Percentiles rank a stretch among this genome's conserved stretches.
phyloP scores from a whole-genome alignment of 2,113 vertebrate genomes.

The Otis tarda region DNA sequence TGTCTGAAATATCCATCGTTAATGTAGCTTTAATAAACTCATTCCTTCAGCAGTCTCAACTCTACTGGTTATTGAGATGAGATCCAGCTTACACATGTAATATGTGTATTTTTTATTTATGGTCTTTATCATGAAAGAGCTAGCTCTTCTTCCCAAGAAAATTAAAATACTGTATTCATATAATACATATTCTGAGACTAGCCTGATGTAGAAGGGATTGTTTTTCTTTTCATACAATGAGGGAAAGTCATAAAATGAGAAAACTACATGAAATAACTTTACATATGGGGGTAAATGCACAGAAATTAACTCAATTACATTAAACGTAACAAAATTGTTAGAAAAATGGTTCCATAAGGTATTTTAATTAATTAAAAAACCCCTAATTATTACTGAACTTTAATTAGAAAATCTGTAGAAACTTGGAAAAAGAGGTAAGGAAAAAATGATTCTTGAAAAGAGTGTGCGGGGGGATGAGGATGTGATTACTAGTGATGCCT shows the following conservation, averaged over 20 bases:
- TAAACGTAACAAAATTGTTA: slow-evolving; percentile 34
- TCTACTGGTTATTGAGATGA: slow-evolving; percentile 13
- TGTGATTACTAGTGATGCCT: slow-evolving; percentile 23
- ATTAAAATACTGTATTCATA: slow-evolving; percentile 22
- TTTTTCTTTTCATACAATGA: not conserved
- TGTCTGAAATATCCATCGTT: not conserved
- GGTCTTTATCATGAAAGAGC: slow-evolving; percentile 33
- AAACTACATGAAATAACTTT: slow-evolving; percentile 46
- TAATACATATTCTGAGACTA: not conserved
- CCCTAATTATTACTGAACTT: slow-evolving; percentile 34
- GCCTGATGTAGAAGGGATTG: not conserved
- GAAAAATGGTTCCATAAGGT: slow-evolving; percentile 1
- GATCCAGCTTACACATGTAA: slow-evolving; percentile 8
- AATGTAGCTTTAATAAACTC: slow-evolving; percentile 9
- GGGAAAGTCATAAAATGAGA: slow-evolving; percentile 18
- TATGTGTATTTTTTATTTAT: slow-evolving; percentile 23
- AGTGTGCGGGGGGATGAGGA: slow-evolving; percentile 13
- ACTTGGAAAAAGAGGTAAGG: not conserved
- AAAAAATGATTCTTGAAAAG: slow-evolving; percentile 16
- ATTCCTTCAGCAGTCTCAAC: slow-evolving; percentile 1
- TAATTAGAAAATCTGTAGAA: slow-evolving; percentile 66
- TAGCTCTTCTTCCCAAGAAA: slow-evolving; percentile 4
- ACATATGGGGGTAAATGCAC: slow-evolving; percentile 1
- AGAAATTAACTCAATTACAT: slow-evolving; percentile 39
- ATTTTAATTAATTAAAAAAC: slow-evolving; percentile 72